Percentiles rank a stretch among this genome's conserved stretches.
Conservation (phyloP, 2,113 vertebrate species). For the Chionis minor region DNA sequence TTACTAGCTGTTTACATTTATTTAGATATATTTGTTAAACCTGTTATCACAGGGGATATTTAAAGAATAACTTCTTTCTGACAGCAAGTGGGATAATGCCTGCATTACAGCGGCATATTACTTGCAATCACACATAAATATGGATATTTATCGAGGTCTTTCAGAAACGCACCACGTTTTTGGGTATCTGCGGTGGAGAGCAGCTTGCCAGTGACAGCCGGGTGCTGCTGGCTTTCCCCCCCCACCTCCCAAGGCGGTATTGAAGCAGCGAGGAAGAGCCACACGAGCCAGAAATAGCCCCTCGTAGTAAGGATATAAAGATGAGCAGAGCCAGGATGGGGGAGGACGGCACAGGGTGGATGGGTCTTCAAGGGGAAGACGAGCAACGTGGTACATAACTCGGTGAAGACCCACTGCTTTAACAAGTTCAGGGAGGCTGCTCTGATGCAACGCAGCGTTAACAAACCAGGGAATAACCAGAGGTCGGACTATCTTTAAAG, state of each 20-base stretch:
- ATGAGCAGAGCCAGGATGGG: background rate
- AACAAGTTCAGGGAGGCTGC: background rate
- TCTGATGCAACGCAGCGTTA: background rate
- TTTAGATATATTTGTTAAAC: background rate
- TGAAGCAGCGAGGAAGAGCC: background rate
- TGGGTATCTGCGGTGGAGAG: background rate
- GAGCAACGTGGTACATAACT: rapidly evolving
- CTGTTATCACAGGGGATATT: background rate
- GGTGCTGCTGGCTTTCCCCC: background rate
- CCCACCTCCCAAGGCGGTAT: background rate
- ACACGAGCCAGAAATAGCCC: background rate
- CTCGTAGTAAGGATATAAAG: rapidly evolving
- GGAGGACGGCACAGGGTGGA: background rate
- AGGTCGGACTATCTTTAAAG: background rate
- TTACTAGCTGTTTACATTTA: background rate
- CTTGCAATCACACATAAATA: background rate
- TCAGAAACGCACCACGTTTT: background rate
- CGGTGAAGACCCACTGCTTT: background rate
- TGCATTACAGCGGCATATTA: background rate
- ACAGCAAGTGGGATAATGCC: background rate
- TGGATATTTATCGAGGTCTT: background rate
- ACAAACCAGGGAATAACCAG: background rate
- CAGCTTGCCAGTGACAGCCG: background rate
- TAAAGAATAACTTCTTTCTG: background rate
- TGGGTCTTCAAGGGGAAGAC: background rate